These are phyloP conservation scores for Acanthochromis polyacanthus DNA, from an alignment of 2,113 vertebrate species.

Conservation along the genomic window DNA sequence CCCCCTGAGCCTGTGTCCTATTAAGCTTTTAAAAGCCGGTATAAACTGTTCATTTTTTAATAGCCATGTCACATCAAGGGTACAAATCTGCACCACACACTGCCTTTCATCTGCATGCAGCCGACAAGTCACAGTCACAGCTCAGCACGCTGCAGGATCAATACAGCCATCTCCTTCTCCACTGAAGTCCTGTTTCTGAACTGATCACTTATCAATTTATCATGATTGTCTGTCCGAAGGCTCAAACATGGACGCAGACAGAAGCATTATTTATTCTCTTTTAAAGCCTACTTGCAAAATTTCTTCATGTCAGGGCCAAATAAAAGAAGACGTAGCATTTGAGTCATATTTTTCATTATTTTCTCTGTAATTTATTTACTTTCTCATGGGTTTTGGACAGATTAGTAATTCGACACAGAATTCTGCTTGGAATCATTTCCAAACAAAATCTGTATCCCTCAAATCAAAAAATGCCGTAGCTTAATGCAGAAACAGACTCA, in stretches of 20 bases:
- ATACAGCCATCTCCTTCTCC: not conserved
- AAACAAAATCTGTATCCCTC: too few species aligned
- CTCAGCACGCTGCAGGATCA: not conserved
- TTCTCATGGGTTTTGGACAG: not conserved
- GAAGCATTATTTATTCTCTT: not conserved
- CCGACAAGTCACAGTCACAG: not conserved
- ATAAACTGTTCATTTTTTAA: conserved; percentile 85
- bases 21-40: conserved; percentile 84
- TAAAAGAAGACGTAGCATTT: not conserved
- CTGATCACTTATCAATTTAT: conserved; percentile 9
- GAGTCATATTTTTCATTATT: too few species aligned
- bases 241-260: not conserved
- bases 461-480: too few species aligned
- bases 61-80: conserved; percentile 78
- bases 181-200: conserved; percentile 20
- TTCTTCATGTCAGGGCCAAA: not conserved
- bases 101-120: conserved; percentile 49
- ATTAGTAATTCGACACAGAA: not conserved
- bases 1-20: conserved; percentile 68
- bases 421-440: too few species aligned
- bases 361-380: not conserved
- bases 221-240: not conserved
- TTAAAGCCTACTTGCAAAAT: conserved; percentile 3
- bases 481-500: too few species aligned
- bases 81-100: conserved; percentile 59